Evolutionary conservation across 2,113 vertebrate genomes (phyloP).

Genomic region (Siniperca knerii): DNA sequence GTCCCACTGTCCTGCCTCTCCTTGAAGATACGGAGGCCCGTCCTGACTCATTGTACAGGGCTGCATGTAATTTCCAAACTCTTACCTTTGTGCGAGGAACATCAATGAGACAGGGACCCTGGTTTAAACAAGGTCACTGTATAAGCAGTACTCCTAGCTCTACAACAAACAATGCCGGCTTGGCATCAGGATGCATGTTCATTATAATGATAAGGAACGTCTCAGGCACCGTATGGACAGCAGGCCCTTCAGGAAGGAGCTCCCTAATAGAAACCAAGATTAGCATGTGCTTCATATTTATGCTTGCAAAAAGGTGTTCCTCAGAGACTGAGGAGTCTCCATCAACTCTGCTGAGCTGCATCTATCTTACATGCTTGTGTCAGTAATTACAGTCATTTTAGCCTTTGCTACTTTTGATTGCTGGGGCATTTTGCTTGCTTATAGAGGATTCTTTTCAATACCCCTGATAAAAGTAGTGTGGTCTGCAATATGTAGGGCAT

Average conservation of each 20-base stretch:
- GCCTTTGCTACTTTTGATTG: conserved; percentile 11
- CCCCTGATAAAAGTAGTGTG: background rate
- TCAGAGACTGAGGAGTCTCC: conserved; percentile 32
- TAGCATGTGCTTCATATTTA: conserved; percentile 41
- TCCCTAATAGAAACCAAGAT: conserved; percentile 44
- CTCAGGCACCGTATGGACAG: conserved; percentile 23
- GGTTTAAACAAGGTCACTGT: conserved; percentile 73
- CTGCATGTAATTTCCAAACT: conserved; percentile 59
- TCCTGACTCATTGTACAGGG: conserved; percentile 9
- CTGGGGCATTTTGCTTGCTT: conserved; percentile 10
- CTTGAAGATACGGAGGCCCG: conserved; percentile 38
- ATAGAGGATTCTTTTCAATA: conserved; percentile 1
- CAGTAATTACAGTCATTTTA: conserved; percentile 44
- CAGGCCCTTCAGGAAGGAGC: conserved; percentile 34
- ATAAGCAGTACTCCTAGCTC: conserved; percentile 67
- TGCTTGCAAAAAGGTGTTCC: conserved; percentile 29
- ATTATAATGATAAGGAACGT: conserved; percentile 46
- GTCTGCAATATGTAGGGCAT: background rate
- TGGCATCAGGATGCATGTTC: conserved; percentile 3
- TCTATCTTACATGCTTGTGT: conserved; percentile 41
- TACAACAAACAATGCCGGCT: background rate
- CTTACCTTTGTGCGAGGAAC: conserved; percentile 48
- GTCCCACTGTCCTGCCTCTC: background rate
- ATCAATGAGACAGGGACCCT: conserved; percentile 46
- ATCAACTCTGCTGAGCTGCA: conserved; percentile 36